Evolutionary conservation across 37 sponge, comb jelly and placozoan genomes (phyloP).

Genomic region (Beroe ovata): DNA sequence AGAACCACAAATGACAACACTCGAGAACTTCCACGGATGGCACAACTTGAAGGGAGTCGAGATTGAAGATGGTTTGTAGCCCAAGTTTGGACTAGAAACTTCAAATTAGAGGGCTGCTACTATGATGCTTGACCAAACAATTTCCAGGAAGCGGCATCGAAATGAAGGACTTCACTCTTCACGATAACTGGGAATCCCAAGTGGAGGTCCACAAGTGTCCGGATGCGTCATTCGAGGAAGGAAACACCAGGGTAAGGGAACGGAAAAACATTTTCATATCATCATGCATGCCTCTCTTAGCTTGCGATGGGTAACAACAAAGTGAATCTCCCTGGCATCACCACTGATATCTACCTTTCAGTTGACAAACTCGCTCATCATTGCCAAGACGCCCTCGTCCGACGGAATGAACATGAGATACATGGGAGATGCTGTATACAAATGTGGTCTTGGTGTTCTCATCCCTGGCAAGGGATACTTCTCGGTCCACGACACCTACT

Average conservation of each 20-base stretch:
- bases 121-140: no score
- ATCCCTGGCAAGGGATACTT: conserved; percentile 13
- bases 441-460: conserved; percentile 22
- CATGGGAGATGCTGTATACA: background rate
- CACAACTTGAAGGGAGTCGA: conserved; percentile 86
- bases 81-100: no score
- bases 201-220: conserved; percentile 52
- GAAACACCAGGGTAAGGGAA: conserved; percentile 53
- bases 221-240: conserved; percentile 1
- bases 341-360: no score
- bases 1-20: conserved; percentile 69
- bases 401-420: conserved; percentile 42
- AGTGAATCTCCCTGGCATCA: no score
- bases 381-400: conserved; percentile 19
- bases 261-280: no score
- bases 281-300: no score
- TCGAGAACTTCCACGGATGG: conserved; percentile 79
- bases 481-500: background rate
- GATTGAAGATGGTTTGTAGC: conserved; percentile 68
- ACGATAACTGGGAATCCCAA: conserved; percentile 2
- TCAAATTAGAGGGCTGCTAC: no score
- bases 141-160: conserved; percentile 21
- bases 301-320: no score
- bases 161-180: conserved; percentile 5
- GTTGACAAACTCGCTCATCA: conserved; percentile 35